phyloP scores from a whole-genome alignment of 2,797 vertebrate genomes.

The Fratercula arctica region DNA sequence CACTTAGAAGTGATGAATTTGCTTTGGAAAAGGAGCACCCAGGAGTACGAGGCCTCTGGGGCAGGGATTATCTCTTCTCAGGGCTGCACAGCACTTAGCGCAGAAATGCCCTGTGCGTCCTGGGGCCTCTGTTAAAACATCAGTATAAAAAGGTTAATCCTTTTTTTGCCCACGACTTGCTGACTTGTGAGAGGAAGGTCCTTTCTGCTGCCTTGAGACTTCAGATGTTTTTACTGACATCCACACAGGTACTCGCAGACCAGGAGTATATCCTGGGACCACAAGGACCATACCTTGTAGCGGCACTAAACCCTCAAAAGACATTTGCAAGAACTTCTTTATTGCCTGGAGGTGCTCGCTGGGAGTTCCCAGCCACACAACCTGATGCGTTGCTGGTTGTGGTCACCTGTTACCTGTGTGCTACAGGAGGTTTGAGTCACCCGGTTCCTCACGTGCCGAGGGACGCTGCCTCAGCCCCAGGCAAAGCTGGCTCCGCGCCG shows the following conservation, averaged over 20 bases:
- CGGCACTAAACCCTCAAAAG: neutral
- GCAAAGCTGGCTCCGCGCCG: neutral
- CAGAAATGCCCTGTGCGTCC: neutral
- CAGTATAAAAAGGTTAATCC: neutral
- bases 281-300: neutral
- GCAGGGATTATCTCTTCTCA: neutral
- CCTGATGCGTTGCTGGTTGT: neutral
- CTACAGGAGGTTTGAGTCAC: neutral
- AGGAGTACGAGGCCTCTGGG: neutral
- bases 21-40: neutral
- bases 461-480: neutral
- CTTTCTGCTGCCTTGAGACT: neutral
- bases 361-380: neutral
- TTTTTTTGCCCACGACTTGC: neutral
- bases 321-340: neutral
- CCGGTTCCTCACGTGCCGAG: neutral
- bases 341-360: neutral
- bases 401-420: neutral
- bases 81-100: neutral
- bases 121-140: neutral
- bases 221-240: neutral
- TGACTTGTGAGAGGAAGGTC: neutral
- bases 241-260: neutral
- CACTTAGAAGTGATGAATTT: neutral
- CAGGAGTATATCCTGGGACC: neutral